phyloP scores from a whole-genome alignment of 2,888 invertebrate genomes.

The Tromatobia lineatoria region DNA sequence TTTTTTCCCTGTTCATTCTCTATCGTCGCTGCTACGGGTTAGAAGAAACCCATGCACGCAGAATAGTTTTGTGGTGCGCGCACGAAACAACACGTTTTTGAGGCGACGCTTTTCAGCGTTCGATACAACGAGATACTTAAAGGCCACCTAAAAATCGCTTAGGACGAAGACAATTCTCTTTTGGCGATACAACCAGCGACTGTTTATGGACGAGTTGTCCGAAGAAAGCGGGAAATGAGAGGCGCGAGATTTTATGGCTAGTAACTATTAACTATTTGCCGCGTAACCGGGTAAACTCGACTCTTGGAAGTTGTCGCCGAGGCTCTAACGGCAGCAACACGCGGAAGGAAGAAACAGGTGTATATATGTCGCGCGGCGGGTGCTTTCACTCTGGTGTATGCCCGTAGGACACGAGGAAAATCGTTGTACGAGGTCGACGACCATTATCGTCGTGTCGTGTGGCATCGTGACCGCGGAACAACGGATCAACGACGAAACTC shows the following conservation, averaged over 20 bases:
- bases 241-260: background rate
- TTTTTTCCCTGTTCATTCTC: conserved; percentile 1
- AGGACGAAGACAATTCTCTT: no score
- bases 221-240: background rate
- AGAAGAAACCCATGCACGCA: background rate
- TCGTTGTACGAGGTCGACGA: conserved; percentile 39
- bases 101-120: background rate
- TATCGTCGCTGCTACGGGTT: background rate
- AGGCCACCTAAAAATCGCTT: no score
- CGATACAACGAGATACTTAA: background rate
- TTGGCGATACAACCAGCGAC: no score
- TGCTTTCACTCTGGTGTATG: conserved; percentile 53
- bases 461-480: background rate
- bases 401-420: conserved; percentile 44
- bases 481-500: background rate
- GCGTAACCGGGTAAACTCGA: background rate
- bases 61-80: background rate
- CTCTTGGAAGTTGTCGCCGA: no score
- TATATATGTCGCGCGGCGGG: conserved; percentile 20
- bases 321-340: background rate
- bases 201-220: no score
- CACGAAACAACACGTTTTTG: background rate
- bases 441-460: conserved; percentile 37
- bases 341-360: conserved; percentile 2
- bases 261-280: background rate